phyloP scores from a whole-genome alignment of 2,797 vertebrate genomes.

The Ambastaia sidthimunki region DNA sequence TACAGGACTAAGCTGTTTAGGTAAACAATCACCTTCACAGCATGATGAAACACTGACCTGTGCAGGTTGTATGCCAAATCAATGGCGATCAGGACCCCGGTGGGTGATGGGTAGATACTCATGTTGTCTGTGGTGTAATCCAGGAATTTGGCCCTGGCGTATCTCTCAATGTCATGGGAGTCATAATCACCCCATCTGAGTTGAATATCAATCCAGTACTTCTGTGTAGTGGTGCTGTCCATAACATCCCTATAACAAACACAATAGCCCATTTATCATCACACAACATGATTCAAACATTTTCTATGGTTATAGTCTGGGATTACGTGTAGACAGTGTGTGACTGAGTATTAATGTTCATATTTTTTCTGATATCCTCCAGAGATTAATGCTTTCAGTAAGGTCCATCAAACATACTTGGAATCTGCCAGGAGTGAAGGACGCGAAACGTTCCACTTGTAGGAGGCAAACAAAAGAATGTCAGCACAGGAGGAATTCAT shows the following conservation, averaged over 20 bases:
- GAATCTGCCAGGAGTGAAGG: conserved; percentile 97
- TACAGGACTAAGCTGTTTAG: not conserved
- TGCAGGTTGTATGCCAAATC: conserved; percentile 98
- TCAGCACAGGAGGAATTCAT: conserved; percentile 99
- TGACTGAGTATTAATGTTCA: too few relatives aligned
- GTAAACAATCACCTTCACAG: not conserved
- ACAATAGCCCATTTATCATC: not conserved
- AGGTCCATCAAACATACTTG: conserved; percentile 80
- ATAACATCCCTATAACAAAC: conserved; percentile 88
- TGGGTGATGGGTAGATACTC: conserved; percentile 99
- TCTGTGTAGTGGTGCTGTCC: conserved; percentile 99
- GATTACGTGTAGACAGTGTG: too few relatives aligned
- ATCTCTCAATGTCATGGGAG: conserved; percentile 97
- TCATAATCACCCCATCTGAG: conserved; percentile 99
- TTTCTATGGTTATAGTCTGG: not conserved
- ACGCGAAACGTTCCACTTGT: conserved; percentile 99
- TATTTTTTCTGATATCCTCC: not conserved
- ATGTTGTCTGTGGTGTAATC: conserved; percentile 99
- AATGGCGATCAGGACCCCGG: conserved; percentile 96
- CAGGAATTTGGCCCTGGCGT: conserved; percentile 96
- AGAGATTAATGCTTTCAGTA: not conserved
- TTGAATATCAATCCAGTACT: conserved; percentile 99
- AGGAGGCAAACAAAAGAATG: conserved; percentile 97
- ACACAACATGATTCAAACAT: not conserved
- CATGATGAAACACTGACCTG: conserved; percentile 79